Conservation (phyloP, 2,888 invertebrate genomes). For the Cryptosula pallasiana region DNA sequence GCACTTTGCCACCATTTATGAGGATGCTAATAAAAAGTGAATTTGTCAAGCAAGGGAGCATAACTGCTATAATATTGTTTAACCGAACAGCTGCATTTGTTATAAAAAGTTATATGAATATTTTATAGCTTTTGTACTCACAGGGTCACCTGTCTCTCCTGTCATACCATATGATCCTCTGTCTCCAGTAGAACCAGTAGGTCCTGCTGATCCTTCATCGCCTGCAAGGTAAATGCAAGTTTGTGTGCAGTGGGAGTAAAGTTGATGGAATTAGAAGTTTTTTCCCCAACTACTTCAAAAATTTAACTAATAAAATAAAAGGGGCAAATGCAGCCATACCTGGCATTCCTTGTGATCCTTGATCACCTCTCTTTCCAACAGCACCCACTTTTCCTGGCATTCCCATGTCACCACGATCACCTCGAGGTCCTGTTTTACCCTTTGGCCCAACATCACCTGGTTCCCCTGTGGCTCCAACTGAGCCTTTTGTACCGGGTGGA, state of each 20-base stretch:
- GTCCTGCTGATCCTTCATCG: conserved; percentile 10
- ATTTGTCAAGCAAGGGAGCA: too few species aligned
- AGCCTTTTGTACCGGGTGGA: background rate
- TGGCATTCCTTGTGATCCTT: conserved; percentile 18
- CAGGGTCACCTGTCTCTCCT: conserved; percentile 16
- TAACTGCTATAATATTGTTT: too few species aligned
- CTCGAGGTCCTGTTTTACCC: background rate
- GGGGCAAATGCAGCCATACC: too few species aligned
- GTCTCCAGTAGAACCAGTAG: conserved; percentile 9
- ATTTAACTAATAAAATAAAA: background rate
- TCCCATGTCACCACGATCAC: conserved; percentile 9
- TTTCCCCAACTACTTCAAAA: background rate
- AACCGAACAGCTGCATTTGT: too few species aligned
- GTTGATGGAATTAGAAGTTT: background rate
- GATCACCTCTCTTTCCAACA: conserved; percentile 7
- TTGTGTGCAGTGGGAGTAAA: background rate
- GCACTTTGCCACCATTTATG: too few species aligned
- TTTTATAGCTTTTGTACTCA: background rate
- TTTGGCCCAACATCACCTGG: conserved; percentile 19
- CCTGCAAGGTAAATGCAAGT: background rate
- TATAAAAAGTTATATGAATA: too few species aligned
- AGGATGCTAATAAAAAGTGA: too few species aligned
- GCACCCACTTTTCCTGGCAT: background rate
- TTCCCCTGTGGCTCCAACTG: background rate
- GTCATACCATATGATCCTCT: conserved; percentile 20